These are phyloP conservation scores for Reticulitermes speratus DNA, from an alignment of 1,140 invertebrate genomes.

Conservation along the genomic window DNA sequence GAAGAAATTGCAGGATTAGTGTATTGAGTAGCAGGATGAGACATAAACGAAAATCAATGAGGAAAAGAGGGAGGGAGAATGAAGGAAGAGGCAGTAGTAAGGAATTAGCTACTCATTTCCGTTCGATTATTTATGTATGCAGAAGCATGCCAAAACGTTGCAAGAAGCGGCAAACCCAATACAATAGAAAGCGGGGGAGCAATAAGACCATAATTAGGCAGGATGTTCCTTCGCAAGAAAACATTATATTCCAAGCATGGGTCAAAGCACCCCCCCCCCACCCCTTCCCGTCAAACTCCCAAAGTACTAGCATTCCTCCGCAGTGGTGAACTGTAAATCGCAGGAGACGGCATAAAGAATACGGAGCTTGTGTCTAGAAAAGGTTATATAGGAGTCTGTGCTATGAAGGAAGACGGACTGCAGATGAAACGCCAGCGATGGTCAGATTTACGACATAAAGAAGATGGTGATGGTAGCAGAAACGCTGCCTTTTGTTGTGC, in stretches of 20 bases:
- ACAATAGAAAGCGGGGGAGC: constrained; percentile 5
- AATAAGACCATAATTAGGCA: constrained; percentile 3
- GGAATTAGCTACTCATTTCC: constrained; percentile 15
- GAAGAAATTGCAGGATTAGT: constrained; percentile 3
- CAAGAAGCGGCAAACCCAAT: constrained; percentile 6
- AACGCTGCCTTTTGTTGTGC: too few species aligned
- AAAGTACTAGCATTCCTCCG: background rate
- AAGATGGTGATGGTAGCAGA: too few species aligned
- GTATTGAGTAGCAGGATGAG: constrained; percentile 12
- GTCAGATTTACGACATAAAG: too few species aligned
- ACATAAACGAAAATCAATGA: constrained; percentile 19
- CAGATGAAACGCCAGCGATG: too few species aligned
- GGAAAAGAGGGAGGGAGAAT: background rate
- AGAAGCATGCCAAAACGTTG: constrained; percentile 14
- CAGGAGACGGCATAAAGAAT: background rate
- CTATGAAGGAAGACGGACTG: too few species aligned
- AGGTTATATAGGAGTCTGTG: background rate
- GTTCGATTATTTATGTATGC: constrained; percentile 6
- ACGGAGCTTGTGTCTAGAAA: background rate
- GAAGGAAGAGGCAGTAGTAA: constrained; percentile 15
- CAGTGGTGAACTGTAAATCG: background rate
- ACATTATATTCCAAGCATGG: background rate
- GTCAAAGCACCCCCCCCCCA: background rate
- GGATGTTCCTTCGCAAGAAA: background rate
- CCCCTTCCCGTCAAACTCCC: background rate